Evolutionary conservation across 1,140 invertebrate species (phyloP), one percentile per base, ranked within the genome.

Genomic region (Trissolcus basalis): DNA sequence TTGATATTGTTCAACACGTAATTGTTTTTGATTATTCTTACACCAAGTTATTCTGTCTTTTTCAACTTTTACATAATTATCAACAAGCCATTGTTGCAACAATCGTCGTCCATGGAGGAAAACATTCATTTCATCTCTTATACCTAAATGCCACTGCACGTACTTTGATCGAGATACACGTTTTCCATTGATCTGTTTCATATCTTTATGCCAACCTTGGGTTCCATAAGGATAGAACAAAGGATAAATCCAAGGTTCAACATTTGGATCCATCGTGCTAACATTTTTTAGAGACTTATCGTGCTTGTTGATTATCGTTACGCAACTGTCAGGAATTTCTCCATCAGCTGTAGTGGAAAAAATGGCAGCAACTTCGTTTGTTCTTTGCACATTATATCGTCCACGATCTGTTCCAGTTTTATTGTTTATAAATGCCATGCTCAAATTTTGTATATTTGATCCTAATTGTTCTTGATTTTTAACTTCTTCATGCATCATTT

Each of bases 21-120:
- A 51, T 36, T 51, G 32, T 51, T 51, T 36, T 13, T 51, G 49
- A 51, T 51, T 51, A 35, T 51, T 1, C 36, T 36, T 35, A 14
- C 49, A 35, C 33, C 33, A 35, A 10, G 13, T 11, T 36, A 15
- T 36, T 35, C 33, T 35, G 10, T 35, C 33, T 35, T 35, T 35
- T 35, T 35, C 33, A 35, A 35, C 10, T 35, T 35, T 35, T 5
- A 35, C 33, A 10, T 35, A 35, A 35, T 35, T 35, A 35, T 35
- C 33, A 5, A 35, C 33, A 10, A 35, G 33, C 33, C 49, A 51
- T 36, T 51, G 49, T 11, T 51, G 49, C 13, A 36, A 51, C 32
- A 36, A 36, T 36, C 33, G 27, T 36, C 12, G 35, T 14, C 49
- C 49, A 3, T 9, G 13, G 14, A 51, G 10, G 36, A 51, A 14